Evolutionary conservation across 2,113 vertebrate species (phyloP).

Genomic region (Ptilorrhoa leucosticta): DNA sequence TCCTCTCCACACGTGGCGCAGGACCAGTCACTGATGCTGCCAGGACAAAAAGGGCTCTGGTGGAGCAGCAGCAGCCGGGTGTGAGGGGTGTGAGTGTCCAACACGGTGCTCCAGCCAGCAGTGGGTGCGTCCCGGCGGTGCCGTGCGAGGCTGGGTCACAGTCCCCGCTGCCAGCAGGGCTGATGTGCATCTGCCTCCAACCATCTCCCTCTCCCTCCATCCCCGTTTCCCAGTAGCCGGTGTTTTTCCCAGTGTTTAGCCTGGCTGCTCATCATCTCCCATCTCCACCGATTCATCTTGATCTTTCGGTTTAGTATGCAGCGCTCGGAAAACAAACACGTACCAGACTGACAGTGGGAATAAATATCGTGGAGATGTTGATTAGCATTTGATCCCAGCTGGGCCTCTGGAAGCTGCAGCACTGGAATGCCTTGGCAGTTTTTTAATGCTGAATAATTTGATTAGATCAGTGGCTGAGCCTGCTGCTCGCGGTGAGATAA

Average conservation of each 20-base stretch:
- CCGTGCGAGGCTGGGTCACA: fast-evolving
- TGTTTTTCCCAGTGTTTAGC: not conserved
- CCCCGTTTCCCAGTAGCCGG: fast-evolving
- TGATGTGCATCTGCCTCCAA: fast-evolving
- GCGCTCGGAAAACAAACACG: conserved; percentile 74
- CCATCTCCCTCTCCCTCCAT: fast-evolving
- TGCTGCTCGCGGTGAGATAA: conserved; percentile 76
- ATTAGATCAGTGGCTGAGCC: conserved; percentile 78
- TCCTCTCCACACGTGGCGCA: fast-evolving
- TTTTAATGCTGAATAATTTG: conserved; percentile 82
- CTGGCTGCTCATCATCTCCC: conserved; percentile 25
- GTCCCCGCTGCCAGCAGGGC: not conserved
- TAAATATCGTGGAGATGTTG: conserved; percentile 73
- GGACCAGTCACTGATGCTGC: fast-evolving
- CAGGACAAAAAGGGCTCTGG: fast-evolving
- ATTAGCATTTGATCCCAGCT: conserved; percentile 82
- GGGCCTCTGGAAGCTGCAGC: conserved; percentile 72
- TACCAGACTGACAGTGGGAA: conserved; percentile 75
- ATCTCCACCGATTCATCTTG: conserved; percentile 40
- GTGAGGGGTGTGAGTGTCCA: not conserved
- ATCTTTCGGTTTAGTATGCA: conserved; percentile 67
- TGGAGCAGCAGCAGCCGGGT: not conserved
- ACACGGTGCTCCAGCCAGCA: not conserved
- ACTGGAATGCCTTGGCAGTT: conserved; percentile 77
- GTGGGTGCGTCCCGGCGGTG: fast-evolving